These are phyloP conservation scores for Bostrychus sinensis DNA, from an alignment of 2,113 vertebrate species.

Conservation along the genomic window DNA sequence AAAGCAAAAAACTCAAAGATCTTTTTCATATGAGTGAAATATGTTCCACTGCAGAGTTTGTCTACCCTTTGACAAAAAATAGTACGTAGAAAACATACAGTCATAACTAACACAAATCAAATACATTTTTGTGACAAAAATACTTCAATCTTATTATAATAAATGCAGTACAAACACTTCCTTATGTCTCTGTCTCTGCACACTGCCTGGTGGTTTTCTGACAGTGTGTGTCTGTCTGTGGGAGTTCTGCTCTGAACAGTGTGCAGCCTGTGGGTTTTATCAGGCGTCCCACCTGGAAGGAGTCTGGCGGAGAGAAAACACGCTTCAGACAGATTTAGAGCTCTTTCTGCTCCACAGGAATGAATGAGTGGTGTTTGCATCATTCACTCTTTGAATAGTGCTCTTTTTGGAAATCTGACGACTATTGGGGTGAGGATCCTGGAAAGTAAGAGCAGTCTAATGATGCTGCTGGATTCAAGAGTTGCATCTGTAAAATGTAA, in stretches of 20 bases:
- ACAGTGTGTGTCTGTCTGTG: conserved; percentile 66
- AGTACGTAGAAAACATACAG: background rate
- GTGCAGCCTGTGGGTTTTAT: conserved; percentile 70
- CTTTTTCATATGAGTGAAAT: too few relatives aligned
- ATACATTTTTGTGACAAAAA: background rate
- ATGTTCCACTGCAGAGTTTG: too few relatives aligned
- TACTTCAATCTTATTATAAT: background rate
- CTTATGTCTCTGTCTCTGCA: background rate
- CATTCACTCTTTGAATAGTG: conserved; percentile 57
- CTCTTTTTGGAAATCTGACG: conserved; percentile 54
- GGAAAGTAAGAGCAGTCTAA: conserved; percentile 56
- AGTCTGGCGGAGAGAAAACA: conserved; percentile 62
- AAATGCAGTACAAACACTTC: background rate
- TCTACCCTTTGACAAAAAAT: too few relatives aligned
- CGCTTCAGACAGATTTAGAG: conserved; percentile 73
- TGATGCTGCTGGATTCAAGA: conserved; percentile 36
- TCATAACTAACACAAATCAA: background rate
- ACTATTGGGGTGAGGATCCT: conserved; percentile 50
- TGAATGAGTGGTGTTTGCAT: conserved; percentile 63
- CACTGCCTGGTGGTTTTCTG: conserved; percentile 8
- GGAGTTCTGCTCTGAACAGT: conserved; percentile 68
- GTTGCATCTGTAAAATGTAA: conserved; percentile 23
- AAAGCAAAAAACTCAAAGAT: too few relatives aligned
- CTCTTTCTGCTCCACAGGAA: conserved; percentile 67
- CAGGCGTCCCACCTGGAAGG: conserved; percentile 71